Base-by-base conservation (phyloP, 2,113 vertebrate genomes). In the Cyphomyrus plagiostoma region DNA sequence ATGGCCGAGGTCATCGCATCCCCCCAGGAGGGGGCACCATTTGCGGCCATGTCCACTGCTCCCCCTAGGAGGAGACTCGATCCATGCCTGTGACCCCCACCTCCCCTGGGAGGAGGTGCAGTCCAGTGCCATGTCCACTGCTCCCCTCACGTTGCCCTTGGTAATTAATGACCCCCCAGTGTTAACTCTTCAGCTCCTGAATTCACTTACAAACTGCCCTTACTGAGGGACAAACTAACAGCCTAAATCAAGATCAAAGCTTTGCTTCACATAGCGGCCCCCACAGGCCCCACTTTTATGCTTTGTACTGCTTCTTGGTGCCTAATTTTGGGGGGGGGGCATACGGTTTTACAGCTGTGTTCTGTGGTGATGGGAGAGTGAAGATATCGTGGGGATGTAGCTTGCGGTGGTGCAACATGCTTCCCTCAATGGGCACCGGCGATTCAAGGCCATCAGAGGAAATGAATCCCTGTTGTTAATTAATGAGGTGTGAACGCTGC, bases 381-480 rank as follows among this genome's bases (percentile, higher is more conserved):
- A 26, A 3, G n/a, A 74, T 35, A 15, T 74, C 0, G 4, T 15
- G n/a, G n/a, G 62, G 26, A 30, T 30, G 23, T 26, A 49, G 39
- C 42, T 48, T 26, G 15, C 13, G 62, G 45, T 3, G 15, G 62
- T 52, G 70, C 19, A 46, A 88, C 53, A 66, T 10, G 23, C 45
- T 58, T 53, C 88, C 42, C n/a, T 74, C 46, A 83, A 39, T 52
- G 80, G 21, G 49, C 35, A 82, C 23, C 3, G 4, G 74, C 50
- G 70, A 77, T 77, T 89, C 82, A 90, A 52, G 4, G 5, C 62
- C 39, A 85, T 89, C 88, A 91, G 53, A 42, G 66, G 89, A 91
- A 92, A 91, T 93, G 91, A 92, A 94, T 92, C 91, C 88, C 90
- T 52, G 86, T 80, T 83, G 56, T 23, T 91, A 92, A 92, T 93